A percentile compares a stretch with the other conserved stretches of the same genome.
phyloP scores from a whole-genome alignment of 2,888 invertebrate genomes.

The Boloria selene region DNA sequence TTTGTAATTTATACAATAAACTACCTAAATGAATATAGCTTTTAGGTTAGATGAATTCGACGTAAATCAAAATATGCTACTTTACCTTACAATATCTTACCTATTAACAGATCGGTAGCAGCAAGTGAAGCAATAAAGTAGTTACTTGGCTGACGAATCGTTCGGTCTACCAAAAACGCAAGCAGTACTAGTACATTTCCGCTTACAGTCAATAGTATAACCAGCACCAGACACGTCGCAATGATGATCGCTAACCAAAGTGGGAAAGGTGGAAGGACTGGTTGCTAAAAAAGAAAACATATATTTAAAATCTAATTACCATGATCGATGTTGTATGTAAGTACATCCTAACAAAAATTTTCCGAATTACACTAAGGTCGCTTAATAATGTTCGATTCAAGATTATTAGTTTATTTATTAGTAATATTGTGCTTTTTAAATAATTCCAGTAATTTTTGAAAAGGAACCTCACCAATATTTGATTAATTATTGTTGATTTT shows the following conservation, averaged over 20 bases:
- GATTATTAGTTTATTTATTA: too few species aligned
- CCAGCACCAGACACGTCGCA: conserved; percentile 92
- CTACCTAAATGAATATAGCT: too few species aligned
- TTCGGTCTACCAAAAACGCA: conserved; percentile 96
- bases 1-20: too few species aligned
- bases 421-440: too few species aligned
- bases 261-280: conserved; percentile 91
- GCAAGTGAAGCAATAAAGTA: conserved; percentile 99
- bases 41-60: too few species aligned
- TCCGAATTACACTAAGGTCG: too few species aligned
- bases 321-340: too few species aligned
- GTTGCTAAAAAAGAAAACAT: conserved; percentile 56
- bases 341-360: too few species aligned
- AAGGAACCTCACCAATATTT: too few species aligned
- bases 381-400: too few species aligned
- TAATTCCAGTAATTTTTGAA: too few species aligned
- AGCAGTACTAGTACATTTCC: conserved; percentile 97
- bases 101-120: conserved; percentile 98
- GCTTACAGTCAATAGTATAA: conserved; percentile 95
- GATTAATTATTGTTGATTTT: too few species aligned
- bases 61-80: neutral
- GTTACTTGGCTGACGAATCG: conserved; percentile 98
- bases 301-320: neutral
- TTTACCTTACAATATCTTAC: conserved; percentile 68
- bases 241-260: conserved; percentile 95